Percentiles rank a stretch among this genome's conserved stretches.
These are phyloP conservation scores for Gymnobelideus leadbeateri DNA, from an alignment of 2,113 vertebrate genomes.

Conservation along the genomic window DNA sequence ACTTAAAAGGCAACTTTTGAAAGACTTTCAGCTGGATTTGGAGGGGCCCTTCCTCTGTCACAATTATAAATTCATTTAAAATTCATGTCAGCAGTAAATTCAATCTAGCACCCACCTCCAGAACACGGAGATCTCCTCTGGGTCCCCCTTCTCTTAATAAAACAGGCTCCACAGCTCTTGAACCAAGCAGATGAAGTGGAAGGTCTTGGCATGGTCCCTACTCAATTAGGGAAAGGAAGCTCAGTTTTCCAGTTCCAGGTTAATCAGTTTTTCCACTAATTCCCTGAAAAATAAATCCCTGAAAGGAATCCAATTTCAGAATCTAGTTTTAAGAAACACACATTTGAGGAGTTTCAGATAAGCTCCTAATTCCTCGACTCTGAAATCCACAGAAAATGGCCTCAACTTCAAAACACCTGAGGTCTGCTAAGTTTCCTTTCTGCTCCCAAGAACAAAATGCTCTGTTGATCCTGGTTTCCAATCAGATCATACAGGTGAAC, in stretches of 20 bases:
- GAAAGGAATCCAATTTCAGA: background rate
- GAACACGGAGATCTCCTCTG: background rate
- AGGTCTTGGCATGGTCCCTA: background rate
- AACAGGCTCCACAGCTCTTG: background rate
- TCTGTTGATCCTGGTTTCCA: background rate
- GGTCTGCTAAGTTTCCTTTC: background rate
- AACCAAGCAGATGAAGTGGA: background rate
- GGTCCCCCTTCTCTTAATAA: background rate
- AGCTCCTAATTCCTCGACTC: background rate
- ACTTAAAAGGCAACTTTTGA: background rate
- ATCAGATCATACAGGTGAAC: background rate
- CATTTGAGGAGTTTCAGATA: background rate
- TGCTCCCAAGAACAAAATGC: background rate
- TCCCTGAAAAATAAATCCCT: background rate
- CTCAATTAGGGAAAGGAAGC: background rate
- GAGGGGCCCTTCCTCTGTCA: background rate
- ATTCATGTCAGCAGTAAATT: background rate
- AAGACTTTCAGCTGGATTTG: background rate
- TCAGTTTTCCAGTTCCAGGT: background rate
- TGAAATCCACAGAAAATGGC: background rate
- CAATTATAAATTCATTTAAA: background rate
- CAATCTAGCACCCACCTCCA: background rate
- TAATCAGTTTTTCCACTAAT: background rate
- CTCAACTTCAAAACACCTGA: background rate
- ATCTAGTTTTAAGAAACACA: background rate